phyloP scores from a whole-genome alignment of 2,797 vertebrate genomes.

The Paedocypris micromegethes region DNA sequence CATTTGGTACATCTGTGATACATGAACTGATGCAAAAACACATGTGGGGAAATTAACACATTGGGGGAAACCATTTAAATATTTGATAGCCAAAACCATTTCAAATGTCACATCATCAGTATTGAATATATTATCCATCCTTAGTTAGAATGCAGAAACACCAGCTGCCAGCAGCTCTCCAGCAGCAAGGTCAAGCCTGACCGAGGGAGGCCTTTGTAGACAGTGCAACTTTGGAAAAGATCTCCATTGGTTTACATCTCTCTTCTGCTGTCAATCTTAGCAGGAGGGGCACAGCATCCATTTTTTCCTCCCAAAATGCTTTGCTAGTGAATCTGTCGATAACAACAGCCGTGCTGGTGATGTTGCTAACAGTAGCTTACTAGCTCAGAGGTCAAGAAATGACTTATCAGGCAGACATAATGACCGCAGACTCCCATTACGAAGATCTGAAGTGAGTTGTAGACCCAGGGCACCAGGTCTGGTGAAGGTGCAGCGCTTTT shows the following conservation, averaged over 20 bases:
- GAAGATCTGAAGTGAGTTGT: slow-evolving; percentile 58
- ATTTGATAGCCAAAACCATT: too few relatives aligned
- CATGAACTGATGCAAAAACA: too few relatives aligned
- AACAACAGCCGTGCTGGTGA: neutral
- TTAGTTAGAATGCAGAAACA: slow-evolving; percentile 30
- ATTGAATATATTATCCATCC: neutral
- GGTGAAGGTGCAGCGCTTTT: slow-evolving; percentile 55
- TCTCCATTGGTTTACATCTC: slow-evolving; percentile 8
- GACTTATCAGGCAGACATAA: slow-evolving; percentile 64
- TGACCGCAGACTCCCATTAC: slow-evolving; percentile 66
- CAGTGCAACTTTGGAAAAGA: slow-evolving; percentile 20
- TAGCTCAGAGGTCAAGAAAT: slow-evolving; percentile 37
- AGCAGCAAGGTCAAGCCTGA: slow-evolving; percentile 30
- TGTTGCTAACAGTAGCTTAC: slow-evolving; percentile 1
- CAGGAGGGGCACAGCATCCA: neutral
- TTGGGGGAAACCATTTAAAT: too few relatives aligned
- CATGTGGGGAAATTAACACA: too few relatives aligned
- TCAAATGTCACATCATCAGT: too few relatives aligned
- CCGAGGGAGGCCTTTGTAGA: slow-evolving; percentile 19
- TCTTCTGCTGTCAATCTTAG: slow-evolving; percentile 1
- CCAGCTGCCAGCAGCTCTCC: slow-evolving; percentile 36
- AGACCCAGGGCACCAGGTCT: slow-evolving; percentile 47
- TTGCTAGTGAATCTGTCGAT: neutral
- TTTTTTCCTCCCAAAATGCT: slow-evolving; percentile 28
- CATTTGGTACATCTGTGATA: too few relatives aligned